Base-by-base conservation (phyloP, 2,113 vertebrate species). In the Stigmatopora nigra region DNA sequence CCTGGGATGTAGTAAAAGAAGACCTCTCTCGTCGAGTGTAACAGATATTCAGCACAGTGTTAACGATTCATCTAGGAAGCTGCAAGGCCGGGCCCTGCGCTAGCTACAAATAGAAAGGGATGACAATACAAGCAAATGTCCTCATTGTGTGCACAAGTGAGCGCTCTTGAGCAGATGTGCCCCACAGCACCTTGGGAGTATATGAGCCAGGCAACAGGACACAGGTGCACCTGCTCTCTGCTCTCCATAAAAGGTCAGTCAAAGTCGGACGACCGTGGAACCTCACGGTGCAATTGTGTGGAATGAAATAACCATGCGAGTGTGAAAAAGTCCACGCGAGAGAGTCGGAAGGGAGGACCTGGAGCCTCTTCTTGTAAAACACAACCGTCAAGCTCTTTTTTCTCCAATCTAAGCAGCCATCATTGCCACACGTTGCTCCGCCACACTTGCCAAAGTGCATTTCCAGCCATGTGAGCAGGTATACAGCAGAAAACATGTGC, bases 401-500 rank as follows among this genome's bases (percentile, higher is more conserved):
- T 19, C n/a, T 17, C 72, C 57, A 59, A 70, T 46, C 68, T 71
- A 76, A 77, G 70, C 61, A 71, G 70, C 77, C 74, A 69, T 75
- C 78, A 52, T 78, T 69, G 80, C 82, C 78, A 78, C 86, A 80
- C 64, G 80, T 76, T 81, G 75, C 80, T 72, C 74, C 0, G 17
- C 3, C 56, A 36, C 3, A 9, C 64, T 76, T 88, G 87, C 87
- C 87, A 87, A 79, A 84, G 82, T 81, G 71, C 82, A 77, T 85
- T 85, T 85, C 78, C 83, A 84, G 79, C 56, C 53, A 82, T 83
- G 72, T 80, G 85, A 82, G 82, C 85, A 86, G 87, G 85, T 88
- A 88, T 87, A 88, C 85, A 84, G 77, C 82, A 85, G 79, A 71
- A 82, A 88, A 88, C 87, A 88, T 84, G 87, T 88, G 87, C 85